phyloP scores from a whole-genome alignment of 2,113 vertebrate genomes.

The Zapornia atra region DNA sequence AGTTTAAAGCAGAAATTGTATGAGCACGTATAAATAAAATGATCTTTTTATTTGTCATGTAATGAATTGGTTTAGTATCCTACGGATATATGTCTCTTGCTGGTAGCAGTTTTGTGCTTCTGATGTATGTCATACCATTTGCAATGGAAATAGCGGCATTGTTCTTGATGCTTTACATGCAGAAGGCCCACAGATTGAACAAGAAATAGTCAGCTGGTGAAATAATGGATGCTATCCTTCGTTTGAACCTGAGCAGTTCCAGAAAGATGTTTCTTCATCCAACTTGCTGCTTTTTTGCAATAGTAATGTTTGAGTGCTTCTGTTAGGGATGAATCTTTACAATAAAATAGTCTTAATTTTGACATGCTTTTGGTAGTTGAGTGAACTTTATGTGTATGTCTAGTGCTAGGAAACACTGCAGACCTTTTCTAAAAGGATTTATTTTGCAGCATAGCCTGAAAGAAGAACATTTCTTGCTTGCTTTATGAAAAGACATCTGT shows the following conservation, averaged over 20 bases:
- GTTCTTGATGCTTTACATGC: slow-evolving; percentile 52
- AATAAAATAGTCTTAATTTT: background rate
- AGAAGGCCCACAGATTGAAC: slow-evolving; percentile 38
- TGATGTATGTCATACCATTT: slow-evolving; percentile 55
- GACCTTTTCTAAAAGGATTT: background rate
- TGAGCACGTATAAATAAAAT: background rate
- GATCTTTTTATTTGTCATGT: background rate
- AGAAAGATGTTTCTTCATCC: background rate
- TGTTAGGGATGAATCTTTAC: background rate
- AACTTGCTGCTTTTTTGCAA: background rate
- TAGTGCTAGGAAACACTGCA: background rate
- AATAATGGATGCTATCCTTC: slow-evolving; percentile 36
- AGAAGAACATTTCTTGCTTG: background rate
- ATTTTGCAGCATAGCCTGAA: background rate
- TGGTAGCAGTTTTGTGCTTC: slow-evolving; percentile 54
- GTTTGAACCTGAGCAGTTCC: background rate
- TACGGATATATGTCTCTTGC: background rate
- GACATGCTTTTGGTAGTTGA: background rate
- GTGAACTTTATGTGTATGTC: background rate
- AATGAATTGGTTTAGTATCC: background rate
- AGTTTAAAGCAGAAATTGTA: background rate
- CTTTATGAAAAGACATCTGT: background rate
- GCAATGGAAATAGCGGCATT: slow-evolving; percentile 53
- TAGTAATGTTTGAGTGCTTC: background rate
- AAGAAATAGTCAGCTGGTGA: slow-evolving; percentile 32